Conservation (phyloP, 2,888 invertebrate genomes). For the Standfussiana lucernea region DNA sequence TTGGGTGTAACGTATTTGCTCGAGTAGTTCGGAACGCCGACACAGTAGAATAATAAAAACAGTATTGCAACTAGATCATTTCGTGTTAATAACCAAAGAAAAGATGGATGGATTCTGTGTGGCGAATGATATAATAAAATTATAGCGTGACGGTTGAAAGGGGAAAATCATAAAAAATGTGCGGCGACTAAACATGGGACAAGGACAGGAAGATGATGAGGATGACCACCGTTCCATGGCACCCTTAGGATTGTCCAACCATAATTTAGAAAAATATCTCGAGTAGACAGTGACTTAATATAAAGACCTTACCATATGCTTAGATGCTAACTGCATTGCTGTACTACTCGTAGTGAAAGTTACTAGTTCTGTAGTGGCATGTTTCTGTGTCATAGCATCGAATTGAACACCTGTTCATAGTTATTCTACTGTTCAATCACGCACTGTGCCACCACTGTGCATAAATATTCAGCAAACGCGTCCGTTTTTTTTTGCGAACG, state of each 20-base stretch:
- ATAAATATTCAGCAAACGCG: slow-evolving; percentile 44
- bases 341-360: background rate
- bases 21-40: slow-evolving; percentile 4
- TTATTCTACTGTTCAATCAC: slow-evolving; percentile 3
- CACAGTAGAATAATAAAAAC: background rate
- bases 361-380: too few species aligned
- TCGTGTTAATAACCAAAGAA: background rate
- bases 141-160: background rate
- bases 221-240: background rate
- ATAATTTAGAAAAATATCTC: background rate
- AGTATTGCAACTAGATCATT: background rate
- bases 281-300: background rate
- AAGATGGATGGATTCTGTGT: background rate
- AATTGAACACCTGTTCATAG: background rate
- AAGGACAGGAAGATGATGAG: background rate
- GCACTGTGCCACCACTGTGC: slow-evolving; percentile 6
- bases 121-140: background rate
- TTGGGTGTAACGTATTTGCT: slow-evolving; percentile 36
- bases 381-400: background rate
- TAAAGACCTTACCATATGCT: background rate
- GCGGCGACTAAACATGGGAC: background rate
- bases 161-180: background rate
- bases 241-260: background rate
- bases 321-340: too few species aligned
- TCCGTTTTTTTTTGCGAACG: slow-evolving; percentile 29